Base-by-base conservation (phyloP, 2,113 vertebrate species). In the Osmerus eperlanus region DNA sequence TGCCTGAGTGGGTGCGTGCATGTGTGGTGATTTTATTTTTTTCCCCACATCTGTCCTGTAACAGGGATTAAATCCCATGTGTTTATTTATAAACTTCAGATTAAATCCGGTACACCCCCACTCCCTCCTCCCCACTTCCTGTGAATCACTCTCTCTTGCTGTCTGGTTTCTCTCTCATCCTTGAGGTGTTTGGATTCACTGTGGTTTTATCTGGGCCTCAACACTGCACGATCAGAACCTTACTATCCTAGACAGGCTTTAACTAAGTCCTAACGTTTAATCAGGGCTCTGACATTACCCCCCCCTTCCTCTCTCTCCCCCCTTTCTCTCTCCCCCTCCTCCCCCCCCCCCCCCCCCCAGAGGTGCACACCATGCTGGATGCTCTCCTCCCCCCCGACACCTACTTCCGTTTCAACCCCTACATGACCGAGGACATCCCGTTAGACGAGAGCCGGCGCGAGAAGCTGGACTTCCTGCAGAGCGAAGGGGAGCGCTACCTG, bases 391-490 rank as follows among this genome's bases (percentile, higher is more conserved):
- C 95, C 29, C 88, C 95, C 0, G 91, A 97, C 77, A 95, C 94
- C 6, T 99, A 99, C 72, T 99, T 98, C 89, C 94, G 97, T 83
- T 97, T 99, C 88, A 99, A 99, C 88, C 95, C 97, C 60, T 89
- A 94, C 59, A 92, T 98, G 93, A 95, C 90, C 74, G 96, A 98
- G 87, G 97, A 99, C 81, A 91, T 97, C 86, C 85, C 95, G 65
- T 68, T 99, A 76, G 96, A 99, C 86, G 97, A 99, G 88, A 97
- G 84, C 87, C 94, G 94, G 3, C 85, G 88, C 16, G 97, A 99
- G 86, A 95, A 94, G 74, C 91, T 99, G 21, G 93, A 88, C 86
- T 94, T 95, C 82, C 91, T 99, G 58, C 94, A 92, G 84, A 81
- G 86, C 16, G 97, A 97, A 84, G 94, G 94, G 0, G 89, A 91